A percentile compares a stretch with the other conserved stretches of the same genome.
phyloP scores from a whole-genome alignment of 2,797 vertebrate species.

The Smutsia temminckii region DNA sequence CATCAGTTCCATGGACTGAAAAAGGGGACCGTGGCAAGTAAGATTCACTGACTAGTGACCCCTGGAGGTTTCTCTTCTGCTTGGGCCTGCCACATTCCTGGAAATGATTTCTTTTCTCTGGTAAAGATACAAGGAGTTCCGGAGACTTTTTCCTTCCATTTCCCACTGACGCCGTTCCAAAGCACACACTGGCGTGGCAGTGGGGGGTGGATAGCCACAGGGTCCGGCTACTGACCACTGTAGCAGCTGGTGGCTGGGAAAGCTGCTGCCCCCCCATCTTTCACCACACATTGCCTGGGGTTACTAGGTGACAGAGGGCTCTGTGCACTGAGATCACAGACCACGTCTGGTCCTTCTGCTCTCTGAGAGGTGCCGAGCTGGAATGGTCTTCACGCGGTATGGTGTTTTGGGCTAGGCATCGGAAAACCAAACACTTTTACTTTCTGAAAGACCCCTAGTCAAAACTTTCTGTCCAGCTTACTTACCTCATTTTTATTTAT shows the following conservation, averaged over 20 bases:
- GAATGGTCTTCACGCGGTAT: neutral
- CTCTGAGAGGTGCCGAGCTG: neutral
- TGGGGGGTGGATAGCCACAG: neutral
- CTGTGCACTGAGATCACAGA: neutral
- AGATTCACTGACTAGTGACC: neutral
- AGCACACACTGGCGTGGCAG: neutral
- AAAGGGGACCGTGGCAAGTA: neutral
- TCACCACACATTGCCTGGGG: neutral
- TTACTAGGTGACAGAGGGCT: too few species aligned
- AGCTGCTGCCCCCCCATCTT: neutral
- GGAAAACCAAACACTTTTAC: neutral
- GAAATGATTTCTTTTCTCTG: neutral
- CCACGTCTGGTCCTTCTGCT: neutral
- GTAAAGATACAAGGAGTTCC: neutral
- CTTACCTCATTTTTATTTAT: neutral
- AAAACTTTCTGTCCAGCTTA: neutral
- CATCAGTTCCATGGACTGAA: neutral
- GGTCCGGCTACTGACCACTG: neutral
- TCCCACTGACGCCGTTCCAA: neutral
- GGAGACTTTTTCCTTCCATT: neutral
- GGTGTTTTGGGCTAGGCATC: neutral
- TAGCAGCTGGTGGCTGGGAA: neutral
- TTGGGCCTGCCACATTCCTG: neutral
- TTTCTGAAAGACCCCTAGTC: neutral
- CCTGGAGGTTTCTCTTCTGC: neutral